Conservation (phyloP, 2,888 invertebrate genomes). For the Lepeophtheirus nordmannii region DNA sequence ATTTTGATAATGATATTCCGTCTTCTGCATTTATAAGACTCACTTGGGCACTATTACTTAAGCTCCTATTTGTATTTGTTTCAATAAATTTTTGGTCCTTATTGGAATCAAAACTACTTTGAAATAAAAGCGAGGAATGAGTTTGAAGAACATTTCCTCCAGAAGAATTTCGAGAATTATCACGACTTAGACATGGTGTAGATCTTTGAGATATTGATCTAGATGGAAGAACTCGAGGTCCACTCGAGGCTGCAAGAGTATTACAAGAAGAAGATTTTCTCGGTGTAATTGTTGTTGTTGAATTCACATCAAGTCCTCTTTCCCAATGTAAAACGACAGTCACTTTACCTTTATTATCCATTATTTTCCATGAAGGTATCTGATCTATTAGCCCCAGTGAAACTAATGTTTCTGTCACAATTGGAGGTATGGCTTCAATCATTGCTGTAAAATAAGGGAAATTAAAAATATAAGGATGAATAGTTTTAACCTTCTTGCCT, state of each 20-base stretch:
- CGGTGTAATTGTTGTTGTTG: neutral
- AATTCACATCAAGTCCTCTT: slow-evolving; percentile 44
- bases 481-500: slow-evolving; percentile 42
- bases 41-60: slow-evolving; percentile 29
- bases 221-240: too few species aligned
- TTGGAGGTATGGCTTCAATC: slow-evolving; percentile 85
- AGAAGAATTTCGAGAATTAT: slow-evolving; percentile 16
- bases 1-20: slow-evolving; percentile 83
- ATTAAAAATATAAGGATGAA: neutral
- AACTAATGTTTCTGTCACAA: slow-evolving; percentile 92
- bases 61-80: neutral
- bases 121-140: slow-evolving; percentile 51
- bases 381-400: slow-evolving; percentile 60
- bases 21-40: slow-evolving; percentile 33
- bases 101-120: slow-evolving; percentile 55
- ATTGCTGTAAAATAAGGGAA: slow-evolving; percentile 44
- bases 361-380: slow-evolving; percentile 93
- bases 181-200: slow-evolving; percentile 21
- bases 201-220: neutral
- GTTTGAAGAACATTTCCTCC: slow-evolving; percentile 34
- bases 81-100: slow-evolving; percentile 26
- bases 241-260: neutral
- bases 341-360: slow-evolving; percentile 93
- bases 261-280: neutral
- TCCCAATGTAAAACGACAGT: slow-evolving; percentile 94